Evolutionary conservation across 2,888 invertebrate species (phyloP), one percentile per base, ranked within the genome.

Genomic region (Cerastoderma edule): DNA sequence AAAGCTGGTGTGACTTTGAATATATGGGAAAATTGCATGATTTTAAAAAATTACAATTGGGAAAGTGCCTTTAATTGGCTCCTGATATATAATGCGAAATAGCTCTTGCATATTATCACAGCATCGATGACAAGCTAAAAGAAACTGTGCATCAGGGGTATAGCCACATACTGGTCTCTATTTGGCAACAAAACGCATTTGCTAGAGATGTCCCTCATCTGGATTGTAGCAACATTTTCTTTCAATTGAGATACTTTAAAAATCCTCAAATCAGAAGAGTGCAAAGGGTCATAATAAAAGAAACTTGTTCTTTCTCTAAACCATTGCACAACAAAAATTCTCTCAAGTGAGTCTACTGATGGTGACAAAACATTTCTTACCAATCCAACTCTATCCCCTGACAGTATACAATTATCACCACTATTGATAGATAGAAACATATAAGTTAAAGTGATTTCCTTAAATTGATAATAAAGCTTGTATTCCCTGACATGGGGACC

Each of bases 371-470:
- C n/a, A 53, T 75, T 75, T 67, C 66, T 53, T 10, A 75, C 53
- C 16, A 71, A 27, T 33, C 54, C 70, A 44, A 69, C 66, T 16
- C 56, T 64, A n/a, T 75, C 66, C 33, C 39, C 56, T 28, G 33
- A n/a, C 22, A 75, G 33, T 60, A 75, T 39, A 63, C 75, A 75
- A 46, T 75, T 71, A 54, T 75, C 28, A 13, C 71, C 67, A n/a
- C 63, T 30, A 27, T 65, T 8, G 22, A 50, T 30, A 16, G 70
- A 66, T 22, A 75, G 24, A 27, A 50, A 56, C 22, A 16, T 35
- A 35, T 63, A 16, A 16, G 33, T 33, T 35, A 63, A 32, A 19
- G 16, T 6, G 35, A 63, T 32, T 39, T 63, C 35, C 24, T 35
- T 39, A 35, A 63, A 63, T 39, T 63, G 64, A 8, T 13, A 5